Percentiles rank a stretch among this genome's conserved stretches.
phyloP scores from a whole-genome alignment of 2,888 invertebrate species.

The Drosophila buzzatii region DNA sequence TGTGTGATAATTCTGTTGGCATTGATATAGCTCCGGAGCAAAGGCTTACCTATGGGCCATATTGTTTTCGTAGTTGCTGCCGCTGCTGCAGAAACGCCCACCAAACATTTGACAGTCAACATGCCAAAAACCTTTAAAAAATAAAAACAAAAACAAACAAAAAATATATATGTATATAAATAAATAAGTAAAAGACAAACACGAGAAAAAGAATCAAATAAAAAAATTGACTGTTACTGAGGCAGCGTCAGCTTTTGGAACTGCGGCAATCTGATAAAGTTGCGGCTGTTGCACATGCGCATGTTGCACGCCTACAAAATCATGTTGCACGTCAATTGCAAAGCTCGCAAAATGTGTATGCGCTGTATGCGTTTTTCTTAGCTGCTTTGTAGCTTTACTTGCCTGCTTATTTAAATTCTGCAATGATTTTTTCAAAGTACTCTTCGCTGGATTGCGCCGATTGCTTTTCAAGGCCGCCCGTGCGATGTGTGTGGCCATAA shows the following conservation, averaged over 20 bases:
- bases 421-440: constrained; percentile 77
- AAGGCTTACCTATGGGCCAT: constrained; percentile 50
- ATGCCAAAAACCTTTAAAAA: constrained; percentile 62
- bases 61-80: constrained; percentile 39
- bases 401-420: constrained; percentile 81
- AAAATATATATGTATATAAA: too few relatives aligned
- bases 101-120: constrained; percentile 80
- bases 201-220: constrained; percentile 18
- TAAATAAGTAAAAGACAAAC: constrained; percentile 4
- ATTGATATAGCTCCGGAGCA: constrained; percentile 75
- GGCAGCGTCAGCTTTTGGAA: constrained; percentile 43
- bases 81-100: constrained; percentile 66
- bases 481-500: constrained; percentile 76
- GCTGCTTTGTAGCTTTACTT: constrained; percentile 22
- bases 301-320: constrained; percentile 85
- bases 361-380: constrained; percentile 47
- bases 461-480: constrained; percentile 72
- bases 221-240: constrained; percentile 26
- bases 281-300: constrained; percentile 81
- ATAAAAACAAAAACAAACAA: constrained; percentile 17
- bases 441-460: constrained; percentile 43
- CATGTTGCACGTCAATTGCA: constrained; percentile 84
- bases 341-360: constrained; percentile 51
- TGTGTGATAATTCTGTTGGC: constrained; percentile 82
- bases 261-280: constrained; percentile 80